These are phyloP conservation scores for Heteromurus nitidus DNA, from an alignment of 2,888 invertebrate species.

Conservation along the genomic window DNA sequence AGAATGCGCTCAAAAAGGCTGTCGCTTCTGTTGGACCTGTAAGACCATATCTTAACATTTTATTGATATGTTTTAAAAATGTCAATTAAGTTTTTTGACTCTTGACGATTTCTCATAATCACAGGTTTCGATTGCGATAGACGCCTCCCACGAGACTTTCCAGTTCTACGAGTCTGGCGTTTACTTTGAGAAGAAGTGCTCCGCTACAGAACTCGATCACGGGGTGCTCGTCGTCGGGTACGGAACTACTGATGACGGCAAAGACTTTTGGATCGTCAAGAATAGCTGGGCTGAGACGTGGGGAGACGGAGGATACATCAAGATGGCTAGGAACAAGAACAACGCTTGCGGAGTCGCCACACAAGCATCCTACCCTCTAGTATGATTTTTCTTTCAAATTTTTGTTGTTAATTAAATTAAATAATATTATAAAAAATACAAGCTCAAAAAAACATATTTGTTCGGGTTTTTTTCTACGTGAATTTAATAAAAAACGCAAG, in stretches of 20 bases:
- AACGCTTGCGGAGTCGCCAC: constrained; percentile 77
- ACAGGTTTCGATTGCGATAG: constrained; percentile 77
- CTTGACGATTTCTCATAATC: neutral
- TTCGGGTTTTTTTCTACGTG: too few relatives aligned
- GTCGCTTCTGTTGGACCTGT: constrained; percentile 76
- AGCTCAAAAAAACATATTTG: too few relatives aligned
- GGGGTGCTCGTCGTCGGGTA: constrained; percentile 77
- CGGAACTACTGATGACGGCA: constrained; percentile 75
- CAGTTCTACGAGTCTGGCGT: constrained; percentile 85
- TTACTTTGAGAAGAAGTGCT: constrained; percentile 86
- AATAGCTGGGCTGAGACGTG: constrained; percentile 75
- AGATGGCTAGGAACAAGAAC: constrained; percentile 76
- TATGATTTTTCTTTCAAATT: constrained; percentile 34
- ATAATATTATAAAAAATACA: too few relatives aligned
- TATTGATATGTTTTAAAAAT: neutral
- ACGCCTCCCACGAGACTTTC: constrained; percentile 89
- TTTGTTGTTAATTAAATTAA: too few relatives aligned
- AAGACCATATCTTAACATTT: constrained; percentile 11
- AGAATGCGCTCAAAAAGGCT: constrained; percentile 75
- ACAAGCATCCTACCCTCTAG: constrained; percentile 78
- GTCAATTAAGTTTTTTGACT: neutral
- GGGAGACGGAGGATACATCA: constrained; percentile 76
- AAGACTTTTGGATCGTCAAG: constrained; percentile 78
- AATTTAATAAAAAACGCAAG: too few relatives aligned
- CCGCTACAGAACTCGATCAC: constrained; percentile 78